Percentiles rank a stretch among this genome's conserved stretches.
phyloP scores from a whole-genome alignment of 2,888 invertebrate species.

The Metallyticus violacea region DNA sequence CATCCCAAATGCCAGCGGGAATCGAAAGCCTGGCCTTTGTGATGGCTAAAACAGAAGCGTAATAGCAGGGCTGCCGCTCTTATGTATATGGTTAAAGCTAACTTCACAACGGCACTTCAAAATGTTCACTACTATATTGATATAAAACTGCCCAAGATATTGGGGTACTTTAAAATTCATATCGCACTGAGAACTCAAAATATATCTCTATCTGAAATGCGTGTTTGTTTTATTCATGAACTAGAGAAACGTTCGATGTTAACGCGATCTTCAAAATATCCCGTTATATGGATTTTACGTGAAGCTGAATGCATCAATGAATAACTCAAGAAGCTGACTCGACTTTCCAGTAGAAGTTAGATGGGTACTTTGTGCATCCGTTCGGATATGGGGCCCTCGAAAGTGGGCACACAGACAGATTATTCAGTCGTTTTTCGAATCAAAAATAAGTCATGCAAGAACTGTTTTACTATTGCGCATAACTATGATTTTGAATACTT shows the following conservation, averaged over 20 bases:
- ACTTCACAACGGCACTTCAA: neutral
- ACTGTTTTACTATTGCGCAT: too few relatives aligned
- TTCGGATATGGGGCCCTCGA: too few relatives aligned
- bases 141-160: neutral
- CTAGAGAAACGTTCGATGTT: neutral
- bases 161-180: neutral
- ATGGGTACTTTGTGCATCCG: neutral
- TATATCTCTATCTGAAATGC: neutral
- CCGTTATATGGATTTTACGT: neutral
- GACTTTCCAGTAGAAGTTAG: neutral
- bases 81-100: neutral
- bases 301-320: neutral
- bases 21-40: too few relatives aligned
- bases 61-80: too few relatives aligned
- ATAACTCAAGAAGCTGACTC: neutral
- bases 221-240: neutral
- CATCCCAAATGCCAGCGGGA: too few relatives aligned
- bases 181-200: neutral
- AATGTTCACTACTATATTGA: neutral
- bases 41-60: too few relatives aligned
- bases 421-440: neutral
- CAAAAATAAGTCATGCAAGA: too few relatives aligned
- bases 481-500: neutral
- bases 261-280: neutral
- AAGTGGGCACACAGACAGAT: neutral